Evolutionary conservation across 2,113 vertebrate species (phyloP).

Genomic region (Canis aureus): DNA sequence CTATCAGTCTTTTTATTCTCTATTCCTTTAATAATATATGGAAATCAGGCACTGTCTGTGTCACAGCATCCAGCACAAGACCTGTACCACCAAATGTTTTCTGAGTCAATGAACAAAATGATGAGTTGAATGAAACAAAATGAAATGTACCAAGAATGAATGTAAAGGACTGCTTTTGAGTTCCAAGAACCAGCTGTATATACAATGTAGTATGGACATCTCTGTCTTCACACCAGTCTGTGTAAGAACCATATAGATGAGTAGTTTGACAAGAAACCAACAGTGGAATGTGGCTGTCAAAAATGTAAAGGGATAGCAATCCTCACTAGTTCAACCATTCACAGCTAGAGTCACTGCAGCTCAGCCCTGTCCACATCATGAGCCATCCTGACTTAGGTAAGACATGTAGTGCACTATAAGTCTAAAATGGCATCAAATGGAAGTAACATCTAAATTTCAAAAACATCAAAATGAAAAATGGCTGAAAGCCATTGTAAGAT

Average conservation of each 20-base stretch:
- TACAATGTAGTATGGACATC: not conserved
- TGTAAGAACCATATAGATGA: constrained; percentile 25
- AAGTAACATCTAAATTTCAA: constrained; percentile 54
- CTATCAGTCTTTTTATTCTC: not conserved
- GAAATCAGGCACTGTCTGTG: not conserved
- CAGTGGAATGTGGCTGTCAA: not conserved
- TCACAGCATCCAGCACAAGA: not conserved
- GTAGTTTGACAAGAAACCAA: not conserved
- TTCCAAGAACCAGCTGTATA: not conserved
- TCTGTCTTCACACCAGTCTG: not conserved
- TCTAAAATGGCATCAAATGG: constrained; percentile 25
- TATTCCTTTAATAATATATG: not conserved
- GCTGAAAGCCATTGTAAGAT: not conserved
- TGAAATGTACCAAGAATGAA: constrained; percentile 42
- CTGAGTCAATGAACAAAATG: constrained; percentile 8
- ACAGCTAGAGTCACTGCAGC: not conserved
- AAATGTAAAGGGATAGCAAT: constrained; percentile 18
- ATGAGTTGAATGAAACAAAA: constrained; percentile 24
- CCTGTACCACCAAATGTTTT: constrained; percentile 14
- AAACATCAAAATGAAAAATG: constrained; percentile 40
- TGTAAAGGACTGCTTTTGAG: not conserved
- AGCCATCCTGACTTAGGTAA: constrained; percentile 29
- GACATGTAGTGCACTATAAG: not conserved
- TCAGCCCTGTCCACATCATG: not conserved
- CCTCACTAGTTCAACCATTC: not conserved